Evolutionary conservation across 2,888 invertebrate genomes (phyloP).

Genomic region (Trilocha varians): DNA sequence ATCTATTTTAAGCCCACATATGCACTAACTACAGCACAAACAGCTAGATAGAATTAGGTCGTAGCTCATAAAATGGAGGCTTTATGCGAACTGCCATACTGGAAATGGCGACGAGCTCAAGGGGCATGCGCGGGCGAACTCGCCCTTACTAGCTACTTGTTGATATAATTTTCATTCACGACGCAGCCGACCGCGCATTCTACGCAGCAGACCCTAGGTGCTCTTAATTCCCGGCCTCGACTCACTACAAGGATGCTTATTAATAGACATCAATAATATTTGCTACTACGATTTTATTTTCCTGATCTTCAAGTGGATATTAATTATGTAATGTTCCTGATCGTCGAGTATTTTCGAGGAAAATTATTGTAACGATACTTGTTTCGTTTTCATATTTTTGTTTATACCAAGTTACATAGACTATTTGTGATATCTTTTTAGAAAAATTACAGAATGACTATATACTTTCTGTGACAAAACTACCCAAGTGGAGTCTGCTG

Average conservation of each 20-base stretch:
- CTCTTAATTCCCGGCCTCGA: constrained; percentile 5
- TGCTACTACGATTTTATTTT: background rate
- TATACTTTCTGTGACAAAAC: no score
- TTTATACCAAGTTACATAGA: no score
- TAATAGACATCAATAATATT: background rate
- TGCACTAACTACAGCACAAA: background rate
- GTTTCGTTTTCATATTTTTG: no score
- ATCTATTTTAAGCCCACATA: background rate
- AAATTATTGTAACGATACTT: no score
- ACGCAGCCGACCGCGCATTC: constrained; percentile 50
- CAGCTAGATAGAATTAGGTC: background rate
- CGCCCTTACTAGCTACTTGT: constrained; percentile 52
- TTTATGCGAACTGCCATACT: constrained; percentile 37
- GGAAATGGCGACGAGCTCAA: constrained; percentile 22
- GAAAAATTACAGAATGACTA: no score
- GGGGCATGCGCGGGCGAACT: constrained; percentile 39
- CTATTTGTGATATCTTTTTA: no score
- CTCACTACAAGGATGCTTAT: constrained; percentile 7
- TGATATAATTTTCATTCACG: constrained; percentile 62
- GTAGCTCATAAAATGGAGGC: constrained; percentile 10
- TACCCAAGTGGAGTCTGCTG: no score
- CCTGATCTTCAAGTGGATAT: background rate
- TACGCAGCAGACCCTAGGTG: constrained; percentile 34
- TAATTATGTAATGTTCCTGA: no score
- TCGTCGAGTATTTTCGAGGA: no score